phyloP scores from a whole-genome alignment of 2,797 vertebrate genomes.

The Acanthurus tractus region DNA sequence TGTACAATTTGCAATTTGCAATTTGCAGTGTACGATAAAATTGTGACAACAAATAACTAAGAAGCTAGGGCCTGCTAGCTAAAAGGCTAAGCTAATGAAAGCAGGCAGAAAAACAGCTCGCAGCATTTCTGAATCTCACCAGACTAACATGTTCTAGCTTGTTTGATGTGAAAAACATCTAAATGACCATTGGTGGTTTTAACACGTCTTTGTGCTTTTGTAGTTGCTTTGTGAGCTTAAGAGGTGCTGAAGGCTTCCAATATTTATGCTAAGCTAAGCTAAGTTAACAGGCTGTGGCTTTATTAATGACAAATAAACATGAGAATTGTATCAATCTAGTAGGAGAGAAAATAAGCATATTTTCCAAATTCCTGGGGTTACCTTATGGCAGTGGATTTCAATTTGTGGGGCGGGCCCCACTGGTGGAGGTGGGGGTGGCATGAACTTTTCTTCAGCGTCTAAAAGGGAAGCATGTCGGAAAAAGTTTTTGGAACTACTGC shows the following conservation, averaged over 20 bases:
- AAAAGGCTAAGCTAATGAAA: background rate
- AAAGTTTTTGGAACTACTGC: background rate
- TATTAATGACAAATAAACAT: too few species aligned
- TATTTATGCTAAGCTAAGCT: slow-evolving; percentile 33
- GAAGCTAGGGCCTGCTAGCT: background rate
- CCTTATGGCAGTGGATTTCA: too few species aligned
- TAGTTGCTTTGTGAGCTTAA: background rate
- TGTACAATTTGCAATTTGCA: too few species aligned
- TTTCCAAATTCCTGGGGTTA: background rate
- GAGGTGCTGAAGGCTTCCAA: background rate
- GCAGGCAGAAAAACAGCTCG: background rate
- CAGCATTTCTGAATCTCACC: background rate
- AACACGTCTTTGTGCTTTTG: background rate
- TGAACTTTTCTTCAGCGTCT: background rate
- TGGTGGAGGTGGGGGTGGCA: too few species aligned
- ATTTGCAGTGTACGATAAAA: background rate
- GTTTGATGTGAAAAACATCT: background rate
- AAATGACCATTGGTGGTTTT: background rate
- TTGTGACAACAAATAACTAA: background rate
- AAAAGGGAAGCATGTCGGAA: too few species aligned
- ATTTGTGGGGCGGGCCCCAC: too few species aligned
- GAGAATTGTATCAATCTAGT: background rate
- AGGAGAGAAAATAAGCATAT: background rate
- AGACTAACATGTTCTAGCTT: background rate
- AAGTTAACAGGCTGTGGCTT: background rate